These are phyloP conservation scores for Pseudomugil tenellus DNA, from an alignment of 2,797 vertebrate genomes.

Conservation along the genomic window DNA sequence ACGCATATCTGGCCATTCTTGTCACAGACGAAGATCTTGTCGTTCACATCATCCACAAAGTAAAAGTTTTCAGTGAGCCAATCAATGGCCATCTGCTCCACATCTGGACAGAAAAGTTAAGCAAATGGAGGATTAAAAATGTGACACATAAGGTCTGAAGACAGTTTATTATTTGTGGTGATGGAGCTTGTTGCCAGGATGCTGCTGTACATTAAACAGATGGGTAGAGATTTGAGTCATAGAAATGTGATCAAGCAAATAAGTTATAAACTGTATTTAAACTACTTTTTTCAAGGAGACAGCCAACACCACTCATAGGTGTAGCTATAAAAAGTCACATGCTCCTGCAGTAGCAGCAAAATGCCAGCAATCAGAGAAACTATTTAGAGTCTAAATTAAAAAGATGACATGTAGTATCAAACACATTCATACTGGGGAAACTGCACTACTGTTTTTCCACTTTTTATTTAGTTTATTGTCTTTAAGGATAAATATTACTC, in stretches of 20 bases:
- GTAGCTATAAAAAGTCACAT: conserved; percentile 32
- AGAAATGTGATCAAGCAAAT: conserved; percentile 35
- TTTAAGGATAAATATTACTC: background rate
- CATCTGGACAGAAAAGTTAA: conserved; percentile 81
- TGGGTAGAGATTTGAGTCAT: conserved; percentile 42
- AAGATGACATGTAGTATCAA: background rate
- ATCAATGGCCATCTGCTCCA: conserved; percentile 98
- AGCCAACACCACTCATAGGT: conserved; percentile 7
- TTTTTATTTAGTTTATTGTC: background rate
- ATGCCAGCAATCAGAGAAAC: conserved; percentile 43
- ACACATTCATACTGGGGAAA: too few relatives aligned
- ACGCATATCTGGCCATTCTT: conserved; percentile 93
- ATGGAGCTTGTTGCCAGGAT: conserved; percentile 10
- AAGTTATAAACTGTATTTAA: conserved; percentile 16
- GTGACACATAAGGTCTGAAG: conserved; percentile 8
- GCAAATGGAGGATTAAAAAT: background rate
- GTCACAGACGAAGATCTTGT: conserved; percentile 96
- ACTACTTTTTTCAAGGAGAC: conserved; percentile 25
- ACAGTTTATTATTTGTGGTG: background rate
- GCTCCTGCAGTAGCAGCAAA: conserved; percentile 29
- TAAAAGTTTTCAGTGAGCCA: conserved; percentile 99
- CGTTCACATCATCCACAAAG: conserved; percentile 96
- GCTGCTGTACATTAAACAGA: conserved; percentile 39
- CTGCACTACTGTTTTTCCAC: too few relatives aligned
- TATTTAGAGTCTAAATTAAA: conserved; percentile 46